These are phyloP conservation scores for Bombus pascuorum DNA, from an alignment of 1,140 invertebrate species.

Conservation along the genomic window DNA sequence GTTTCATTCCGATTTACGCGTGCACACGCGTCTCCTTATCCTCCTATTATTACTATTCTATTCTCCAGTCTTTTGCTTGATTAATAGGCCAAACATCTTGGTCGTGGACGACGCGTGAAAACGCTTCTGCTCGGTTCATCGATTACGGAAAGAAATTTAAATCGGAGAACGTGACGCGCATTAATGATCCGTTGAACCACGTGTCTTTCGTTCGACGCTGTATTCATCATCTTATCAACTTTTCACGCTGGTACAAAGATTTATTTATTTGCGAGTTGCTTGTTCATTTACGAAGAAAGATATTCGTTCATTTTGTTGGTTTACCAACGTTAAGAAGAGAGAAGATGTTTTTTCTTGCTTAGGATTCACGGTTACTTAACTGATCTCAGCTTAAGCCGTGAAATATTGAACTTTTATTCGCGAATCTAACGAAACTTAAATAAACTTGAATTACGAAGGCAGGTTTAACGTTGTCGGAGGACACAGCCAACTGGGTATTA, in stretches of 20 bases:
- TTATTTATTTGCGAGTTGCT: background rate
- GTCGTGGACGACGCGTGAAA: background rate
- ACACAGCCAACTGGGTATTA: background rate
- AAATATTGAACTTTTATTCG: background rate
- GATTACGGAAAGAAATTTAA: background rate
- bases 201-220: background rate
- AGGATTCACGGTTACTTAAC: background rate
- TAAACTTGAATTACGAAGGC: background rate
- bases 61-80: background rate
- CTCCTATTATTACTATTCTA: background rate
- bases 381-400: background rate
- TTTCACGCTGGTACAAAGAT: too few species aligned
- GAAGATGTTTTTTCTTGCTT: background rate
- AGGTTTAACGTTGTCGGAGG: background rate
- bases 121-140: background rate
- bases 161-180: conserved; percentile 16
- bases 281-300: background rate
- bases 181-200: background rate
- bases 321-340: background rate
- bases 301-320: background rate
- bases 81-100: conserved; percentile 9
- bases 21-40: background rate
- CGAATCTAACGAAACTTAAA: too few species aligned
- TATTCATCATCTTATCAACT: background rate
- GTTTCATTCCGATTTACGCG: conserved; percentile 6